Conservation (phyloP, 2,888 invertebrate species). For the Crossocerus cetratus region DNA sequence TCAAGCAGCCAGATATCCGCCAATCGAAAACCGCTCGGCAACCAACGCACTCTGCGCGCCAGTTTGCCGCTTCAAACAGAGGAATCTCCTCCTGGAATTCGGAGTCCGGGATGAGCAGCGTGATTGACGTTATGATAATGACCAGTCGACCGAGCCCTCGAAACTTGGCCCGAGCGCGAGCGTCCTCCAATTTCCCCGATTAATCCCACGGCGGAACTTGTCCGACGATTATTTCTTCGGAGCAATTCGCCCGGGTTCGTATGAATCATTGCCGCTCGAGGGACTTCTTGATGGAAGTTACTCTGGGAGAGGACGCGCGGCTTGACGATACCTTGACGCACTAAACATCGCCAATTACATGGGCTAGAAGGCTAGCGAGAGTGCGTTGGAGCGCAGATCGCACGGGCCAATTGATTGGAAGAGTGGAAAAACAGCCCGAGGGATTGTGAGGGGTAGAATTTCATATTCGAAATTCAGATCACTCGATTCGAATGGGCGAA, state of each 20-base stretch:
- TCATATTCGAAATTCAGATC: not conserved
- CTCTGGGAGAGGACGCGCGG: too few relatives aligned
- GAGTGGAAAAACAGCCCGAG: not conserved
- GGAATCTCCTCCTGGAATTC: not conserved
- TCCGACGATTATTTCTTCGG: too few relatives aligned
- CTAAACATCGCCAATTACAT: too few relatives aligned
- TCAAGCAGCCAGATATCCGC: slow-evolving; percentile 11
- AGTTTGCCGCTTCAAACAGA: not conserved
- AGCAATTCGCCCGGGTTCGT: too few relatives aligned
- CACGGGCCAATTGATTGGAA: not conserved
- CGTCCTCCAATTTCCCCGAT: too few relatives aligned
- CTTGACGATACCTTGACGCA: too few relatives aligned
- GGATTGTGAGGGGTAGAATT: not conserved
- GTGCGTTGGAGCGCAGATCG: too few relatives aligned
- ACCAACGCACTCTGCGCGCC: not conserved
- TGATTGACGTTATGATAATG: slow-evolving; percentile 2
- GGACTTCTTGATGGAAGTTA: too few relatives aligned
- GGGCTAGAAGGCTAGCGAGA: too few relatives aligned
- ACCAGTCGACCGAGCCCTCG: slow-evolving; percentile 30
- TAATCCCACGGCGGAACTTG: too few relatives aligned
- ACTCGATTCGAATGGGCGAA: not conserved
- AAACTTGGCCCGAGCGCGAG: slow-evolving; percentile 16
- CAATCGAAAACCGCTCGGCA: not conserved
- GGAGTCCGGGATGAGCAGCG: not conserved
- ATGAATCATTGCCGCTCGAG: too few relatives aligned